phyloP scores from a whole-genome alignment of 2,113 vertebrate species.

The Sula dactylatra region DNA sequence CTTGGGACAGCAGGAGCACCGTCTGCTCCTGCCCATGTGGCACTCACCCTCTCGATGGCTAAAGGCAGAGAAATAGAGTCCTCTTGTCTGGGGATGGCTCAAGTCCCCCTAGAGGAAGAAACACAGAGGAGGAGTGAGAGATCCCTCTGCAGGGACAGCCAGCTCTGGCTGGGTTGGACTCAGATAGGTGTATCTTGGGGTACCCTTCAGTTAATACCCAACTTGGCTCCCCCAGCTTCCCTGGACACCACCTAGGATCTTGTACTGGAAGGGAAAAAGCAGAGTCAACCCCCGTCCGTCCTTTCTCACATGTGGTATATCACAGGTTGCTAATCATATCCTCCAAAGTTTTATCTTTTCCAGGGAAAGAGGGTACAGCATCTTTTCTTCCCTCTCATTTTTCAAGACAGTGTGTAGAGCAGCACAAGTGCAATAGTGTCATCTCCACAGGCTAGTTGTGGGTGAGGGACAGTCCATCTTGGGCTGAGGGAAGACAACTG shows the following conservation, averaged over 20 bases:
- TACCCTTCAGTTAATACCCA: background rate
- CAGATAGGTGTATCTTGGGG: fast-evolving
- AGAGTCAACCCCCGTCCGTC: background rate
- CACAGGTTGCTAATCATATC: fast-evolving
- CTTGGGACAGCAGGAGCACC: background rate
- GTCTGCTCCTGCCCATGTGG: background rate
- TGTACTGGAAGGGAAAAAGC: background rate
- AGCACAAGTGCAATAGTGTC: background rate
- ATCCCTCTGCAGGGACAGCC: background rate
- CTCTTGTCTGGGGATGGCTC: background rate
- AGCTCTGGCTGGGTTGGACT: background rate
- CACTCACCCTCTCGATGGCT: background rate
- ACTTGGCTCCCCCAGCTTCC: background rate
- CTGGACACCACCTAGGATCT: background rate
- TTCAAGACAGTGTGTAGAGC: background rate
- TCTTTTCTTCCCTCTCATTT: background rate
- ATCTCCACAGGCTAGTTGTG: background rate
- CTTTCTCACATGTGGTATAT: background rate
- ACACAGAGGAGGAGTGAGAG: background rate
- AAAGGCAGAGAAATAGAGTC: background rate
- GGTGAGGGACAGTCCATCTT: background rate
- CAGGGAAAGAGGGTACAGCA: background rate
- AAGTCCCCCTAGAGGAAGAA: background rate
- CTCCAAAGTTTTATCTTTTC: background rate
- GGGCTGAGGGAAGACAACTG: background rate